Evolutionary conservation across 2,888 invertebrate genomes (phyloP).

Genomic region (Orthosia incerta): DNA sequence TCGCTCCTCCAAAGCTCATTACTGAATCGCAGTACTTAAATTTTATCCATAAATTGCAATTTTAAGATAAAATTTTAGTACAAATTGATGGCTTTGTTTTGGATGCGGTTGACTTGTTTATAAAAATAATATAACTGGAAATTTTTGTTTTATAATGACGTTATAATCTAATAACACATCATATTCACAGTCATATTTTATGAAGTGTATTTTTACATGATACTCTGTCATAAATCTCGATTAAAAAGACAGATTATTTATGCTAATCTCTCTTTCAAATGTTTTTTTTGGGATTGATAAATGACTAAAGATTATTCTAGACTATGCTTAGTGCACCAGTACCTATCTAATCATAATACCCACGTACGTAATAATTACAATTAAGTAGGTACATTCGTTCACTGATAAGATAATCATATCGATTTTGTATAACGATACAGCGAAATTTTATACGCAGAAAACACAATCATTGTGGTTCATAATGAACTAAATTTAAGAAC

Average conservation of each 20-base stretch:
- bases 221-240: slow-evolving; percentile 23
- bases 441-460: background rate
- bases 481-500: background rate
- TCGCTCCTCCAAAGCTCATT: too few species aligned
- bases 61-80: too few species aligned
- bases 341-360: slow-evolving; percentile 38
- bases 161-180: background rate
- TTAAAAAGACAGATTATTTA: slow-evolving; percentile 8
- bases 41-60: too few species aligned
- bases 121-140: background rate
- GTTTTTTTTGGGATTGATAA: background rate
- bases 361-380: background rate
- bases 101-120: too few species aligned
- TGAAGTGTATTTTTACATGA: background rate
- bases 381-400: slow-evolving; percentile 3
- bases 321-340: slow-evolving; percentile 25
- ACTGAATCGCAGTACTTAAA: too few species aligned
- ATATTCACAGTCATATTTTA: background rate
- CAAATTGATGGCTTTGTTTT: too few species aligned
- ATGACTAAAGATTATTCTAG: slow-evolving; percentile 23
- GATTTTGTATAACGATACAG: slow-evolving; percentile 15
- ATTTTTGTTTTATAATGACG: background rate
- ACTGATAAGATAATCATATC: slow-evolving; percentile 35
- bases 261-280: slow-evolving; percentile 7
- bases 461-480: background rate